Percentiles rank a stretch among this genome's conserved stretches.
Evolutionary conservation across 2,888 invertebrate species (phyloP).

Genomic region (Sthenelais limicola): DNA sequence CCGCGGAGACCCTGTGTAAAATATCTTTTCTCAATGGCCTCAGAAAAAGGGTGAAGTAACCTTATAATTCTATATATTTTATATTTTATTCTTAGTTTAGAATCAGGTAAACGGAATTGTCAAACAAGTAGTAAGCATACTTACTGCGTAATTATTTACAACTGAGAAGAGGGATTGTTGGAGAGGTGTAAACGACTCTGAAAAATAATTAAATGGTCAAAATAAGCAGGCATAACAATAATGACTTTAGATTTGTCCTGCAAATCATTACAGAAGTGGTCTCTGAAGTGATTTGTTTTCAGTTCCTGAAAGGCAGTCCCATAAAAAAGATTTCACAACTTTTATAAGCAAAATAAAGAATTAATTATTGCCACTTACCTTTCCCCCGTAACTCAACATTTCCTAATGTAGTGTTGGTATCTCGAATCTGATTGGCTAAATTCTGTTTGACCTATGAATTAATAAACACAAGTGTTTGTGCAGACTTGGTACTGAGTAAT

Average conservation of each 20-base stretch:
- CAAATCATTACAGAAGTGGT: not conserved
- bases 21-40: no score
- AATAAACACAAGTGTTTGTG: not conserved
- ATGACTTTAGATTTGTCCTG: no score
- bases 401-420: slow-evolving; percentile 50
- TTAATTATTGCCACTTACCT: slow-evolving; percentile 1
- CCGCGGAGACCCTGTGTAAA: no score
- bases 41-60: no score
- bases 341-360: not conserved
- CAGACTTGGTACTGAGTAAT: not conserved
- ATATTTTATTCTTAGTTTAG: no score
- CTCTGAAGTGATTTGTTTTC: no score
- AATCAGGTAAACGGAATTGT: no score
- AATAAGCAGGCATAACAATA: not conserved
- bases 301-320: no score
- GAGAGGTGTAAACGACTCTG: slow-evolving; percentile 54
- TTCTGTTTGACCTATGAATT: slow-evolving; percentile 60
- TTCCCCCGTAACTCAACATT: slow-evolving; percentile 5
- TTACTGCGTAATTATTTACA: slow-evolving; percentile 65
- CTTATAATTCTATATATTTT: no score
- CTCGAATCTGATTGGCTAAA: slow-evolving; percentile 53
- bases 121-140: no score
- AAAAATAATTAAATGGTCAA: not conserved
- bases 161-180: slow-evolving; percentile 59
- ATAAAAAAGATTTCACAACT: no score